Evolutionary conservation across 2,888 invertebrate genomes (phyloP).

Genomic region (Cantharis flavilabris): DNA sequence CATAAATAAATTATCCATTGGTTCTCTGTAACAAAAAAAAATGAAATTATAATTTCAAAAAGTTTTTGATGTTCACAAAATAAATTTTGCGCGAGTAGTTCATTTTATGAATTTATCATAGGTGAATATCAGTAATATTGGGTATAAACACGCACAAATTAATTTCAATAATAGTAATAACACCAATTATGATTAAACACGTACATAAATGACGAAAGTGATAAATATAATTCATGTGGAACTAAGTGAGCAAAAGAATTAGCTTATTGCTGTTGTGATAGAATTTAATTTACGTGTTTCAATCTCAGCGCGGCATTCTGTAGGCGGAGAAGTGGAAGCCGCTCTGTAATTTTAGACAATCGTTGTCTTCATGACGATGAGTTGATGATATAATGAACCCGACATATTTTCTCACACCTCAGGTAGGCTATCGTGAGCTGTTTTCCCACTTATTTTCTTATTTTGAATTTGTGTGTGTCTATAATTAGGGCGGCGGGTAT

Average conservation of each 20-base stretch:
- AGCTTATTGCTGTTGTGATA: conserved; percentile 37
- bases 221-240: conserved; percentile 48
- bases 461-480: conserved; percentile 39
- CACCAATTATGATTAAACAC: conserved; percentile 4
- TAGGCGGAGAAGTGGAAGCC: conserved; percentile 48
- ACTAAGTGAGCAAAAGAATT: conserved; percentile 33
- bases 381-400: conserved; percentile 59
- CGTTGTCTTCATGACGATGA: conserved; percentile 57
- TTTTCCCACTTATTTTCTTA: conserved; percentile 56
- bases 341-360: conserved; percentile 58
- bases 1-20: conserved; percentile 79
- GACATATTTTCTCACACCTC: conserved; percentile 57
- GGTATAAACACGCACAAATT: conserved; percentile 11
- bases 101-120: not conserved
- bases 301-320: conserved; percentile 43
- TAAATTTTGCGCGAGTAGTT: not conserved
- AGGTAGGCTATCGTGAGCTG: conserved; percentile 45
- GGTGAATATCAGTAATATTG: not conserved
- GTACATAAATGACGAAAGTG: conserved; percentile 47
- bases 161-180: conserved; percentile 12
- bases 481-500: conserved; percentile 45
- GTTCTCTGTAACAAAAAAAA: conserved; percentile 61
- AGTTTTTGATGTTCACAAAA: not conserved
- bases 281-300: conserved; percentile 57
- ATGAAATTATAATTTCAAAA: not conserved